Base-by-base conservation (phyloP, 2,113 vertebrate genomes). In the Mastomys natalensis region DNA sequence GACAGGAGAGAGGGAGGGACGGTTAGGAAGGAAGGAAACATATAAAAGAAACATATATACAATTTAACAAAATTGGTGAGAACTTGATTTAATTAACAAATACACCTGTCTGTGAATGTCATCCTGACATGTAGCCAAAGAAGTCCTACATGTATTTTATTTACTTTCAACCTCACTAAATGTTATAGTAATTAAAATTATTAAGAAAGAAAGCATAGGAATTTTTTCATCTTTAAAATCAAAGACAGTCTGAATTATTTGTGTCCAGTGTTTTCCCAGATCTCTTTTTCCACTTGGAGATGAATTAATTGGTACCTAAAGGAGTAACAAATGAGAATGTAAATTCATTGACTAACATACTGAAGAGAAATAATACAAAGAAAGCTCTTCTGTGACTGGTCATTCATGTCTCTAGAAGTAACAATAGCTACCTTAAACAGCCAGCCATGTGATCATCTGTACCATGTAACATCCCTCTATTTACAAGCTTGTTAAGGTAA, bases 261-360 rank as follows among this genome's bases (percentile, higher is more conserved):
- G 10, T 51, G 5, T 74, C 19, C 26, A 82, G 3, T 82, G 29
- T 73, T 88, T 73, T 4, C 64, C 45, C 87, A 16, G 43, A 97
- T 88, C 15, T 40, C 21, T n/a, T 91, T 88, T 92, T 72, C 53
- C 80, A 89, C 40, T 70, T 55, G 7, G 11, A 81, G 92, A 90
- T 68, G 58, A 89, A 96, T 96, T 87, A 95, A 77, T 88, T 97
- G 90, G 85, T 40, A 93, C 76, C 85, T 92, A 24, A 77, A 95
- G 58, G 29, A 87, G 87, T 77, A 16, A 48, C 80, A 78, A 92
- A 68, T 84, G 17, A 74, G 93, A 94, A 91, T 34, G n/a, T 19
- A 90, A 72, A 12, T 90, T 60, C 45, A 92, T 34, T 90, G 80
- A 85, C n/a, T 68, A 89, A 12, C 3, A 66, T 86, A 8, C 11